Evolutionary conservation across 2,797 vertebrate genomes (phyloP), one percentile per base, ranked within the genome.

Genomic region (Gallinago nigripennis): DNA sequence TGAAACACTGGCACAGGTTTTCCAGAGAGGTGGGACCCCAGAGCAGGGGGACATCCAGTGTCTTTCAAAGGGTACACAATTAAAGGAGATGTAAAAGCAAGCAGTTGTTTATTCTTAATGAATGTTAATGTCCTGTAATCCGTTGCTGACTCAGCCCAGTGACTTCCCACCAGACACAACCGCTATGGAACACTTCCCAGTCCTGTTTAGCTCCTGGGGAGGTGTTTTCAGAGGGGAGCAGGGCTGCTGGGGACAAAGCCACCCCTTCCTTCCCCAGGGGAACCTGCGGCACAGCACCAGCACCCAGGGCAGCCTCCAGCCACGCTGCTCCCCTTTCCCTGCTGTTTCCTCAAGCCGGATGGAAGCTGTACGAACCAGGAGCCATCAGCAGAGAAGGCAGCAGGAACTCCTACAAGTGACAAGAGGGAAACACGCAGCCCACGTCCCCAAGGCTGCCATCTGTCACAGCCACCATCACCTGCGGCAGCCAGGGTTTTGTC

Each of bases 401-500:
- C 1, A 31, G 50, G 51, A 69, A 51, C 50, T 81, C 83, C 20
- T 19, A 33, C 20, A 66, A 70, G 46, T 17, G 28, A 46, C 39
- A 64, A 27, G 45, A 41, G 28, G 39, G 54, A 66, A 86, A 45
- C 14, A 30, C 25, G 17, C 2, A 30, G 19, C 9, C 45, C n/a
- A 41, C 6, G 3, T 63, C 30, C 51, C 0, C 0, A 57, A 31
- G 61, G 61, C 71, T 92, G 61, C 57, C 30, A 1, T 30, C 16
- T 2, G 23, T 35, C 39, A 8, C 45, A 50, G 33, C 18, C 31
- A 46, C 68, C 58, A 13, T 9, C 27, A 83, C 50, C 30, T 77
- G 69, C 7, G 4, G 76, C 79, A 85, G 41, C 3, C 4, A 43
- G 11, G 33, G 28, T n/a, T 64, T 77, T 53, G 10, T 81, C 60